A percentile compares a stretch with the other conserved stretches of the same genome.
phyloP scores from a whole-genome alignment of 2,797 vertebrate genomes.

The Pseudocheirus occidentalis region DNA sequence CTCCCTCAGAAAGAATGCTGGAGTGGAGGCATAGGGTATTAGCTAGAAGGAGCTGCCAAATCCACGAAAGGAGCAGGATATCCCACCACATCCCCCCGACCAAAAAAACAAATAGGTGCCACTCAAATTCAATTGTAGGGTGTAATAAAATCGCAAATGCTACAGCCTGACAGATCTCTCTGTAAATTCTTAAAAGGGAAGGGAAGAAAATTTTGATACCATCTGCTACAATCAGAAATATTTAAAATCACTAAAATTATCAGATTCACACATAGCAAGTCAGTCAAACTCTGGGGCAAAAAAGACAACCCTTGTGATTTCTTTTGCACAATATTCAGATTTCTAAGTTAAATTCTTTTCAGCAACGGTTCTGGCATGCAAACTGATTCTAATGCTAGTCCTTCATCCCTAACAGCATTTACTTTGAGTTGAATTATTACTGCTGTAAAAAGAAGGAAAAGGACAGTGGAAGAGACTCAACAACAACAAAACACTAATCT shows the following conservation, averaged over 20 bases:
- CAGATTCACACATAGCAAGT: slow-evolving; percentile 47
- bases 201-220: slow-evolving; percentile 73
- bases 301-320: slow-evolving; percentile 65
- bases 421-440: slow-evolving; percentile 69
- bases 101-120: slow-evolving; percentile 52
- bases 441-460: slow-evolving; percentile 68
- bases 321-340: slow-evolving; percentile 82
- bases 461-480: slow-evolving; percentile 70
- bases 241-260: slow-evolving; percentile 65
- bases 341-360: slow-evolving; percentile 76
- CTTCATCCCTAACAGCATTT: slow-evolving; percentile 73
- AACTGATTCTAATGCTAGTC: slow-evolving; percentile 75
- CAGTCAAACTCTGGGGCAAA: slow-evolving; percentile 58
- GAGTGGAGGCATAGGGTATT: slow-evolving; percentile 54
- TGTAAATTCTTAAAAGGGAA: slow-evolving; percentile 77
- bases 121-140: slow-evolving; percentile 54
- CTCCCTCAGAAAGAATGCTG: slow-evolving; percentile 55
- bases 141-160: slow-evolving; percentile 52
- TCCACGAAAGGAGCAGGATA: slow-evolving; percentile 66
- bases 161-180: slow-evolving; percentile 63
- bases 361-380: slow-evolving; percentile 67
- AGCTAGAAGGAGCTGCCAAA: slow-evolving; percentile 70
- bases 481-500: slow-evolving; percentile 71
- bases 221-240: slow-evolving; percentile 68
- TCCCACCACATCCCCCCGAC: slow-evolving; percentile 28